These are phyloP conservation scores for Manis crassicaudata DNA, from an alignment of 2,797 vertebrate species.

Conservation along the genomic window DNA sequence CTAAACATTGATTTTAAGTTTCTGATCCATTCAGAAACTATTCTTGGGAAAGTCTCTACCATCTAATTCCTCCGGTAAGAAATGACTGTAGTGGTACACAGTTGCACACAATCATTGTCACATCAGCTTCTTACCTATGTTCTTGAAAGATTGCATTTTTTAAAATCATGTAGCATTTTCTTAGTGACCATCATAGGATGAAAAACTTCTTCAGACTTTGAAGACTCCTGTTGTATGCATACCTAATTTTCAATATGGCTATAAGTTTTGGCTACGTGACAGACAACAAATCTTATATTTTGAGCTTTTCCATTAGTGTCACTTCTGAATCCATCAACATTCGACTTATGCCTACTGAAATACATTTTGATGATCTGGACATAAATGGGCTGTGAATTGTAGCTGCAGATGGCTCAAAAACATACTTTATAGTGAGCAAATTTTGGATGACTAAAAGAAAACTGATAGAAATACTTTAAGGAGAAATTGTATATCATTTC, in stretches of 20 bases:
- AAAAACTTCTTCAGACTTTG: neutral
- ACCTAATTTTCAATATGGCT: constrained; percentile 51
- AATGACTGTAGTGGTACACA: neutral
- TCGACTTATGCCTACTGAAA: constrained; percentile 63
- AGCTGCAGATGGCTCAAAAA: constrained; percentile 59
- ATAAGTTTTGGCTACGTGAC: neutral
- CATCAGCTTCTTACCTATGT: neutral
- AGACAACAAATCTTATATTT: constrained; percentile 57
- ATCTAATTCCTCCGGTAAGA: constrained; percentile 17
- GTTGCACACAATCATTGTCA: neutral
- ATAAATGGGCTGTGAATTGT: constrained; percentile 37
- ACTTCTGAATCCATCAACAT: constrained; percentile 64
- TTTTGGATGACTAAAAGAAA: constrained; percentile 50
- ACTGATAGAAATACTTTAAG: constrained; percentile 41
- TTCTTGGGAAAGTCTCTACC: constrained; percentile 1
- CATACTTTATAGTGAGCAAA: constrained; percentile 48
- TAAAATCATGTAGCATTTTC: constrained; percentile 24
- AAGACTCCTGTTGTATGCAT: neutral
- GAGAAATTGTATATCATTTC: constrained; percentile 21
- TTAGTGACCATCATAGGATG: neutral
- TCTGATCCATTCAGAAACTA: constrained; percentile 16
- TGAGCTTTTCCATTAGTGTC: constrained; percentile 54
- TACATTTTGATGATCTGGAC: constrained; percentile 56
- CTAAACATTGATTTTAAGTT: constrained; percentile 72
- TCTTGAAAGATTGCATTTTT: constrained; percentile 33